Conservation (phyloP, 1,140 invertebrate genomes). For the Tetragonula clypearis region DNA sequence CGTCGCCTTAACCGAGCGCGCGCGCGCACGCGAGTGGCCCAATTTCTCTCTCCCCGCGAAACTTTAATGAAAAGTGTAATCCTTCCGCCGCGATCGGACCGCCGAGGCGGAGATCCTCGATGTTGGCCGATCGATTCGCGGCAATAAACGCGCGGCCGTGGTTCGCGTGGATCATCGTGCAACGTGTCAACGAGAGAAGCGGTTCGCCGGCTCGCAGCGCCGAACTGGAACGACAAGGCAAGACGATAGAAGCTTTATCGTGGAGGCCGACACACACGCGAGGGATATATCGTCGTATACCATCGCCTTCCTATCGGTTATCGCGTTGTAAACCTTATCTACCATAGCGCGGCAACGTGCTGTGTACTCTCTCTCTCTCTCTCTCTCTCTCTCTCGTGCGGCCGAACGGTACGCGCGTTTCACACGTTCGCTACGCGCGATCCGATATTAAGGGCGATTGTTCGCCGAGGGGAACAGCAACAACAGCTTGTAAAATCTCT, state of each 20-base stretch:
- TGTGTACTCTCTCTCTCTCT: constrained; percentile 9
- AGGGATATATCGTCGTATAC: constrained; percentile 43
- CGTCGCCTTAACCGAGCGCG: neutral
- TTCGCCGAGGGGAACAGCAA: neutral
- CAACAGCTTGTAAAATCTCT: neutral
- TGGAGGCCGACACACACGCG: constrained; percentile 50
- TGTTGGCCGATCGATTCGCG: constrained; percentile 43
- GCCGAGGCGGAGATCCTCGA: constrained; percentile 13
- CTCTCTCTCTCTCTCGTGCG: neutral
- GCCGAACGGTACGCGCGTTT: constrained; percentile 10
- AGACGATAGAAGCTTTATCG: constrained; percentile 63
- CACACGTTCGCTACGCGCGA: constrained; percentile 1
- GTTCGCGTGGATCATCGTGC: constrained; percentile 50
- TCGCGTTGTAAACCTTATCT: constrained; percentile 70
- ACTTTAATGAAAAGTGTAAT: constrained; percentile 60
- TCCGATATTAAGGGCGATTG: constrained; percentile 4
- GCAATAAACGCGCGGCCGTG: constrained; percentile 29
- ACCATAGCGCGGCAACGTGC: constrained; percentile 19
- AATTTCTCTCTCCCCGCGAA: constrained; percentile 46
- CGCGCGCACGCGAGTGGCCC: constrained; percentile 1
- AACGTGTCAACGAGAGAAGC: constrained; percentile 28
- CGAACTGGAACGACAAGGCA: constrained; percentile 50
- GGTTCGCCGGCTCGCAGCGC: constrained; percentile 3
- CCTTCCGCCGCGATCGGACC: neutral
- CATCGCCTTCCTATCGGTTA: constrained; percentile 63